These are phyloP conservation scores for Ovis canadensis DNA, from an alignment of 2,113 vertebrate species.

Conservation along the genomic window DNA sequence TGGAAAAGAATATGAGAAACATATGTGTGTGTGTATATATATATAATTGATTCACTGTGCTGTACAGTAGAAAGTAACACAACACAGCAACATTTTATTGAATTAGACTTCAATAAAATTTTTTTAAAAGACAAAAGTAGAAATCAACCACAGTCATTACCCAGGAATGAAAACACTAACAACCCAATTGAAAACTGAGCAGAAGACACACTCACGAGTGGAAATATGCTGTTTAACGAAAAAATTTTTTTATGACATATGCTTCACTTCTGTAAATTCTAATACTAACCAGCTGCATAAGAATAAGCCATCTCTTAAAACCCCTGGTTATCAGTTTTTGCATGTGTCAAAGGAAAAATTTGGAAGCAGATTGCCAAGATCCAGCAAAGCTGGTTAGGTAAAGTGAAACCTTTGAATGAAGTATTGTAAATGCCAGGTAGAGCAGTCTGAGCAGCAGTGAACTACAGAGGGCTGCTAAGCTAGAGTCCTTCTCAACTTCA, in stretches of 20 bases:
- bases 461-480: not conserved
- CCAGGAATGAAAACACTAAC: not conserved
- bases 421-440: not conserved
- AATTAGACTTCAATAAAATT: not conserved
- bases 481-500: not conserved
- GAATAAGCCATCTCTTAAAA: not conserved
- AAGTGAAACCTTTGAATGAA: not conserved
- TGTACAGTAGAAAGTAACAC: not conserved
- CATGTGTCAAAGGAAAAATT: not conserved
- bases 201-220: not conserved
- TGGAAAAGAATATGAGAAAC: not conserved
- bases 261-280: not conserved
- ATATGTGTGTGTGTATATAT: not conserved
- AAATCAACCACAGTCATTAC: not conserved
- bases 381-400: not conserved
- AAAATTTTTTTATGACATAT: not conserved
- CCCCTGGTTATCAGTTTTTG: not conserved
- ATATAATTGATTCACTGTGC: not conserved
- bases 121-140: not conserved
- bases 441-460: not conserved
- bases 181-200: not conserved
- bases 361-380: not conserved
- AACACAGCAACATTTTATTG: not conserved
- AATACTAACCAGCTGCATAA: not conserved
- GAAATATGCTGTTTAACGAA: not conserved